These are phyloP conservation scores for Lissocephala sabroskyi DNA, from an alignment of 2,888 invertebrate species.

Conservation along the genomic window DNA sequence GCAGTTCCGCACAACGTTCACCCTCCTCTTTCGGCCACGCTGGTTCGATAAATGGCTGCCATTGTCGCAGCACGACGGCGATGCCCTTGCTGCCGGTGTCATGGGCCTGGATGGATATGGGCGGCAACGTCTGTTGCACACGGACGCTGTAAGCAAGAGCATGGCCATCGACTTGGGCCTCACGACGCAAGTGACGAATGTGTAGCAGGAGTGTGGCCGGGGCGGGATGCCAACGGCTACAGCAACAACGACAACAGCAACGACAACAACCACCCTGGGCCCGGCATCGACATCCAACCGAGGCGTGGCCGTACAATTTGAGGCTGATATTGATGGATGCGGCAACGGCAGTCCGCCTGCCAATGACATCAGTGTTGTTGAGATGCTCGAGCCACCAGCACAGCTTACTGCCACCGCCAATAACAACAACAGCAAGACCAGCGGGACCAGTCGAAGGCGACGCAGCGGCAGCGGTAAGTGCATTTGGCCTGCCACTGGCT, in stretches of 20 bases:
- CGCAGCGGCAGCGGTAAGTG: constrained; percentile 43
- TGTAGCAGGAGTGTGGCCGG: constrained; percentile 69
- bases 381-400: constrained; percentile 38
- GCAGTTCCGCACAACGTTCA: constrained; percentile 89
- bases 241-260: constrained; percentile 5
- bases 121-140: constrained; percentile 47
- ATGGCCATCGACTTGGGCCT: constrained; percentile 58
- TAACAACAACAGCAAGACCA: constrained; percentile 1
- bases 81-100: constrained; percentile 28
- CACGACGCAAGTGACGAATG: constrained; percentile 72
- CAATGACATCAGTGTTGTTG: constrained; percentile 54
- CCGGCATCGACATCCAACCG: not conserved
- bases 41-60: constrained; percentile 73
- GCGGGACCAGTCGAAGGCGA: constrained; percentile 26
- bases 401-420: constrained; percentile 17
- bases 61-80: constrained; percentile 66
- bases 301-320: not conserved
- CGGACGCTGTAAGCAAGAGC: constrained; percentile 60
- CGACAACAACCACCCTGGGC: constrained; percentile 2
- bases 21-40: constrained; percentile 81
- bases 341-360: constrained; percentile 23
- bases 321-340: constrained; percentile 49
- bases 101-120: constrained; percentile 43
- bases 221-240: constrained; percentile 29
- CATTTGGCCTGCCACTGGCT: constrained; percentile 52